Conservation (phyloP, 1,140 invertebrate genomes). For the Octopus sinensis region DNA sequence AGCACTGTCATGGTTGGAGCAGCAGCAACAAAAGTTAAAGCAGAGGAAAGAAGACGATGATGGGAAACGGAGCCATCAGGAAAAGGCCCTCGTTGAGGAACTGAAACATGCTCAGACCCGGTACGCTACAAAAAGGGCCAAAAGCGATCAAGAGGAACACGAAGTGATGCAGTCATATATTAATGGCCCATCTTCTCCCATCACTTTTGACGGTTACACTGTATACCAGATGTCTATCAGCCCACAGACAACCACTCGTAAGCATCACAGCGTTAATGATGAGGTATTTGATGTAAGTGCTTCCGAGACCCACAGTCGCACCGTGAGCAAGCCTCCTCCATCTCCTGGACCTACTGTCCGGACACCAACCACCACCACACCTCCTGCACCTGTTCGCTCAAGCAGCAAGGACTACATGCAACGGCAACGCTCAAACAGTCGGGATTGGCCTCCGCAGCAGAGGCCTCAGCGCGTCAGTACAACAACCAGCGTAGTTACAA, state of each 20-base stretch:
- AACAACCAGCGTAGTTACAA: not conserved
- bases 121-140: conserved; percentile 46
- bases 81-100: conserved; percentile 54
- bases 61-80: conserved; percentile 38
- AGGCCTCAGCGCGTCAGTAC: not conserved
- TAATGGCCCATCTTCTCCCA: conserved; percentile 40
- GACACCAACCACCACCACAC: conserved; percentile 63
- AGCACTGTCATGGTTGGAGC: conserved; percentile 52
- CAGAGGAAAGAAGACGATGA: conserved; percentile 45
- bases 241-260: conserved; percentile 32
- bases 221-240: conserved; percentile 1
- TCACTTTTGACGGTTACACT: not conserved
- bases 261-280: conserved; percentile 11
- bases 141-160: conserved; percentile 45
- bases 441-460: conserved; percentile 12
- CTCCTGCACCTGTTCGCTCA: conserved; percentile 55
- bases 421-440: conserved; percentile 13
- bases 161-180: conserved; percentile 37
- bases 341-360: conserved; percentile 39
- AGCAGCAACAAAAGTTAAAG: conserved; percentile 56
- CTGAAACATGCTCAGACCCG: conserved; percentile 49
- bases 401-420: conserved; percentile 51
- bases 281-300: conserved; percentile 25
- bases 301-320: not conserved
- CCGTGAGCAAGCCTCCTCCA: conserved; percentile 22